These are phyloP conservation scores for Kryptopterus vitreolus DNA, from an alignment of 2,797 vertebrate species.

Conservation along the genomic window DNA sequence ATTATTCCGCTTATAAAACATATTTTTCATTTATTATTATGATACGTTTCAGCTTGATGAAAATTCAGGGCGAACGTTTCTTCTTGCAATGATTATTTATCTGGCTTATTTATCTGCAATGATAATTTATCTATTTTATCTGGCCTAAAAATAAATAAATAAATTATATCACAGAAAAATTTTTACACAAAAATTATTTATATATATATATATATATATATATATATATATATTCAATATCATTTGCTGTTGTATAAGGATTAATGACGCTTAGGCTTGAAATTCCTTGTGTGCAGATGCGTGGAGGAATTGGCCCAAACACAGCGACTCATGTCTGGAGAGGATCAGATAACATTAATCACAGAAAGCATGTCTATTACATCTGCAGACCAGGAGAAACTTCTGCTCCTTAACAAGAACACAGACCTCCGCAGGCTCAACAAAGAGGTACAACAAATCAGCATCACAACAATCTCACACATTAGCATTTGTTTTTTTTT, in stretches of 20 bases:
- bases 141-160: too few species aligned
- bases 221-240: too few species aligned
- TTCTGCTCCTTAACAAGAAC: constrained; percentile 81
- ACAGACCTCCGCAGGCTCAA: constrained; percentile 80
- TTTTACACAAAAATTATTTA: too few species aligned
- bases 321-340: constrained; percentile 65
- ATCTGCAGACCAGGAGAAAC: constrained; percentile 79
- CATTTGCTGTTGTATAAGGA: not conserved
- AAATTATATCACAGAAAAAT: too few species aligned
- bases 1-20: too few species aligned
- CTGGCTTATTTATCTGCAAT: too few species aligned
- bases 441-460: constrained; percentile 71
- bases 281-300: constrained; percentile 28
- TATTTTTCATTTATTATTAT: too few species aligned
- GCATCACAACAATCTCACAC: not conserved
- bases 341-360: constrained; percentile 75
- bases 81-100: not conserved
- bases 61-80: not conserved
- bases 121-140: too few species aligned
- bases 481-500: not conserved
- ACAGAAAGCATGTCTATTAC: constrained; percentile 79
- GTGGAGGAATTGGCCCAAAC: constrained; percentile 52
- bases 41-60: not conserved
- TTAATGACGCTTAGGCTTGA: constrained; percentile 5
- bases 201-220: too few species aligned